phyloP scores from a whole-genome alignment of 2,888 invertebrate genomes.

The Lepidocyrtinus sp. region DNA sequence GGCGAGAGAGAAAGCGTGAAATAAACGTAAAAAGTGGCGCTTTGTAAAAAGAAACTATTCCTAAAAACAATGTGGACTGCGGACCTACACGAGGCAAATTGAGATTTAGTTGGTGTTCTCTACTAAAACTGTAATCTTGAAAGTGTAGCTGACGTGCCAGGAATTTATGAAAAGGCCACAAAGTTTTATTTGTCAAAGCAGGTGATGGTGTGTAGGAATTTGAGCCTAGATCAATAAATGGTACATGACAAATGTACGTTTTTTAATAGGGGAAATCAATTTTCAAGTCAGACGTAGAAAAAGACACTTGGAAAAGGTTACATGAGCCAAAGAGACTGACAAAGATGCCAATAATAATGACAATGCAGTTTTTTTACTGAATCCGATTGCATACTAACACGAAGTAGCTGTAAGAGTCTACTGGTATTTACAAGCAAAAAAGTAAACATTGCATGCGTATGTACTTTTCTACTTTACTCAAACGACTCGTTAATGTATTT shows the following conservation, averaged over 20 bases:
- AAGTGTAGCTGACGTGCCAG: slow-evolving; percentile 2
- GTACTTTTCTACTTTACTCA: background rate
- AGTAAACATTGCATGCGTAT: slow-evolving; percentile 12
- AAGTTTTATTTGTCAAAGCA: slow-evolving; percentile 18
- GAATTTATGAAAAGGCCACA: slow-evolving; percentile 11
- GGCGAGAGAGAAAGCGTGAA: background rate
- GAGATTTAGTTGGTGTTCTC: slow-evolving; percentile 3
- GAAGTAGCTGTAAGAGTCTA: background rate
- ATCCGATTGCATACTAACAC: slow-evolving; percentile 3
- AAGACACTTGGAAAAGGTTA: background rate
- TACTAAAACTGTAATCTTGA: background rate
- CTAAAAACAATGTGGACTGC: background rate
- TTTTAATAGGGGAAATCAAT: background rate
- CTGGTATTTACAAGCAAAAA: background rate
- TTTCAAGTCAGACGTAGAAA: background rate
- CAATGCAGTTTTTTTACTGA: background rate
- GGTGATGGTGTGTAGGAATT: slow-evolving; percentile 12
- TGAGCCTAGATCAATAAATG: background rate
- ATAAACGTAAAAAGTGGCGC: slow-evolving; percentile 11
- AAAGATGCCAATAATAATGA: slow-evolving; percentile 7
- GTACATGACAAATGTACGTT: background rate
- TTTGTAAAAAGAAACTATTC: background rate
- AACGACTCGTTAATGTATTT: slow-evolving; percentile 15
- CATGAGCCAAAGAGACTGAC: background rate
- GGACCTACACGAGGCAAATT: background rate